Percentiles rank a stretch among this genome's conserved stretches.
phyloP scores from a whole-genome alignment of 2,797 vertebrate genomes.

The Dallia pectoralis region DNA sequence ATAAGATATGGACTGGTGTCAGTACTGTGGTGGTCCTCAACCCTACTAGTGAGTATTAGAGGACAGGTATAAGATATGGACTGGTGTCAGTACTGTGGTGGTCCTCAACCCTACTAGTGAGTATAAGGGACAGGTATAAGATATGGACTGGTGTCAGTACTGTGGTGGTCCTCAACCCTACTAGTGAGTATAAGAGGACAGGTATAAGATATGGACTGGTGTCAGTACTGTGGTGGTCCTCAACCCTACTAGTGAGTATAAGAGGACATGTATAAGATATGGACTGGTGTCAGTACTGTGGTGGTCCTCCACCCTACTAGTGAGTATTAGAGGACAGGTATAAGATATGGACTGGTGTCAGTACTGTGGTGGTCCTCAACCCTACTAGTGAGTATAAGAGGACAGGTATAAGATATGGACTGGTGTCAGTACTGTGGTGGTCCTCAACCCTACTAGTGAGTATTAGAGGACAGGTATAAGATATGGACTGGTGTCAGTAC shows the following conservation, averaged over 20 bases:
- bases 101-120: constrained; percentile 77
- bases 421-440: constrained; percentile 79
- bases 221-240: constrained; percentile 82
- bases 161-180: constrained; percentile 74
- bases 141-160: constrained; percentile 80
- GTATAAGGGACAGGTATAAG: constrained; percentile 52
- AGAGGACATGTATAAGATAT: too few species aligned
- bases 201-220: too few species aligned
- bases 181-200: constrained; percentile 70
- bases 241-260: constrained; percentile 76
- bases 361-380: constrained; percentile 77
- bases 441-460: constrained; percentile 78
- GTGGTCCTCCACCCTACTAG: constrained; percentile 75
- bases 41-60: constrained; percentile 74
- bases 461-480: constrained; percentile 23
- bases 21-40: constrained; percentile 79
- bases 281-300: constrained; percentile 80
- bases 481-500: constrained; percentile 80
- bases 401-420: too few species aligned
- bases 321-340: constrained; percentile 65
- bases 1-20: too few species aligned
- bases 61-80: too few species aligned
- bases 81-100: constrained; percentile 78
- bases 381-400: constrained; percentile 74
- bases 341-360: constrained; percentile 78